phyloP scores from a whole-genome alignment of 2,888 invertebrate species.

The Polydesmus complanatus region DNA sequence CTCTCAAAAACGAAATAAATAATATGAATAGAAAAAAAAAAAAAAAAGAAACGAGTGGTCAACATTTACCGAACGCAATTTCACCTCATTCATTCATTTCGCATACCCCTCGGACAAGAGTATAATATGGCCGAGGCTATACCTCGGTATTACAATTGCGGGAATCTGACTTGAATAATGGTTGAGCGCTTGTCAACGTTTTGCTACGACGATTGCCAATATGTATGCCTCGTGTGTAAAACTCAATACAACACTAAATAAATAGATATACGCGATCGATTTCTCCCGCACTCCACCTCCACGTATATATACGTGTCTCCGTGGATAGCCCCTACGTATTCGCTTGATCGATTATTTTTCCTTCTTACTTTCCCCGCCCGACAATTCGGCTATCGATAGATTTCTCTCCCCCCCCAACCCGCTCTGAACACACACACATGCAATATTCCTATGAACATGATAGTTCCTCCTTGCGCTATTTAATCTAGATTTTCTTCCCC shows the following conservation, averaged over 20 bases:
- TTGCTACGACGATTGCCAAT: background rate
- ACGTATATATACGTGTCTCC: background rate
- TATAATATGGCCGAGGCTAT: no score
- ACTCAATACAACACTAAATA: background rate
- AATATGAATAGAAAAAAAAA: no score
- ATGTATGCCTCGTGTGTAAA: background rate
- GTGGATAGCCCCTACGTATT: background rate
- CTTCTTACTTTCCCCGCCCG: no score
- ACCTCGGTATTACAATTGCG: background rate
- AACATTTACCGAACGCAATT: no score
- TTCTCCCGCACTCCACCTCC: background rate
- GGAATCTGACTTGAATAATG: background rate
- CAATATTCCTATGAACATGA: no score
- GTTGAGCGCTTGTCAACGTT: background rate
- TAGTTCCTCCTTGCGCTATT: background rate
- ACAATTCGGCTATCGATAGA: no score
- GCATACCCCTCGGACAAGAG: no score
- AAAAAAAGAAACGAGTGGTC: no score
- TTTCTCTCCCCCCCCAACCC: no score
- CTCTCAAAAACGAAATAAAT: no score
- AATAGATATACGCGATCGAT: background rate
- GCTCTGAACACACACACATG: no score
- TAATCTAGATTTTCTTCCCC: background rate
- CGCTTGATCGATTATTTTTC: background rate
- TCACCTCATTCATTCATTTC: no score